These are phyloP conservation scores for Drosophila elegans DNA, from an alignment of 1,140 invertebrate genomes.

Conservation along the genomic window DNA sequence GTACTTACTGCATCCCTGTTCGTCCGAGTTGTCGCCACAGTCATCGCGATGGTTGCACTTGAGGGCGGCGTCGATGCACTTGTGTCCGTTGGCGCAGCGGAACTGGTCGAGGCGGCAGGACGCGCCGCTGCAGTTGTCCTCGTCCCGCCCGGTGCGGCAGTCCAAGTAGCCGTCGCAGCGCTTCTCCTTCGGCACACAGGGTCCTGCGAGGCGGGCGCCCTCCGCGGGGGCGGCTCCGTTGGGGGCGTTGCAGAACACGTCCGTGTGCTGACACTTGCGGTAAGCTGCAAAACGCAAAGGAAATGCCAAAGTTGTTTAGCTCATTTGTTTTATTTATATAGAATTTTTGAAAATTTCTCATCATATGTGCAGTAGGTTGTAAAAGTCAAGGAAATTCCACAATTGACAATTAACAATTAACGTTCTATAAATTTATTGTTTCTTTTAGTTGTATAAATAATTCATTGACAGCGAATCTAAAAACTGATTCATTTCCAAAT, in stretches of 20 bases:
- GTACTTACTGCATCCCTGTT: slow-evolving; percentile 91
- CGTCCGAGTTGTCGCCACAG: slow-evolving; percentile 95
- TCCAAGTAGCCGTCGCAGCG: slow-evolving; percentile 95
- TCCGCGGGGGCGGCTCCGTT: slow-evolving; percentile 82
- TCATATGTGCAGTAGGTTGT: too few species aligned
- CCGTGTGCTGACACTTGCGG: slow-evolving; percentile 92
- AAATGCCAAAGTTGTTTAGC: background rate
- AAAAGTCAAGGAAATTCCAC: too few species aligned
- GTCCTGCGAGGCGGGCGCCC: slow-evolving; percentile 86
- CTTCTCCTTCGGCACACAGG: slow-evolving; percentile 94
- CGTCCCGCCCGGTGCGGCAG: slow-evolving; percentile 94
- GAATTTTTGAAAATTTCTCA: too few species aligned
- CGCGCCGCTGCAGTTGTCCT: slow-evolving; percentile 91
- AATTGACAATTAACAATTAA: too few species aligned
- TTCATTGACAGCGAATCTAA: too few species aligned
- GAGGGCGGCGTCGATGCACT: slow-evolving; percentile 92
- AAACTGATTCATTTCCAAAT: too few species aligned
- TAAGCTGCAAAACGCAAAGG: slow-evolving; percentile 88
- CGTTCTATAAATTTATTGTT: too few species aligned
- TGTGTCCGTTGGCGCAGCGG: slow-evolving; percentile 92
- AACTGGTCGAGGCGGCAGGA: slow-evolving; percentile 95
- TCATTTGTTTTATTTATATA: background rate
- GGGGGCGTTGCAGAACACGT: slow-evolving; percentile 91
- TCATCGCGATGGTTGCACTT: slow-evolving; percentile 96
- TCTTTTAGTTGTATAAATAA: too few species aligned